Evolutionary conservation across 92 coral and sea anemone genomes (phyloP), one percentile per base, ranked within the genome.

Genomic region (Blastomussa wellsi): DNA sequence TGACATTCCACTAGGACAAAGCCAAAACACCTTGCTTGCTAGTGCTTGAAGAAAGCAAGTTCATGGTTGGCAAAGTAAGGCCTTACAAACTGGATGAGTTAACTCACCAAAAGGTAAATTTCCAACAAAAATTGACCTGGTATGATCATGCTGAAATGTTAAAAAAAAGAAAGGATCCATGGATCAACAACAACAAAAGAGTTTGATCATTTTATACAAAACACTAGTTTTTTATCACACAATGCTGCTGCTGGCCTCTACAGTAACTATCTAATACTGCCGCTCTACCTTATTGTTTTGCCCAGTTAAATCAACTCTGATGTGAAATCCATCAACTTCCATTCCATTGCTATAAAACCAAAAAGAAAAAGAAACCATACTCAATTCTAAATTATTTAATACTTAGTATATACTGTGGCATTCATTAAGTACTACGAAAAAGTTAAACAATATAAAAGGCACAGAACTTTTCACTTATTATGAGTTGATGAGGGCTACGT

Each of bases 81-180:
- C n/a, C n/a, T n/a, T n/a, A n/a, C n/a, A n/a, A 32, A 17, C 5
- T 55, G 44, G 33, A 20, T 65, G 31, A 55, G 62, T 9, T 37
- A 5, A 90, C 98, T 91, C 71, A 96, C 99, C 94, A 91, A 97
- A 97, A n/a, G 91, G 93, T 29, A 97, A 92, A 88, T 97, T 94
- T 75, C 99, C 98, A 33, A 97, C 95, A 90, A 94, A 94, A 35
- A 97, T 79, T 72, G 99, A 94, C 76, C 93, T 90, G 37, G 79
- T 86, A 81, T 96, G 99, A 84, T 96, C 98, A 86, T 94, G 95
- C 96, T 93, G 84, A 7, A 82, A 35, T 0, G n/a, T n/a, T 32
- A 78, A n/a, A 59, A 24, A 78, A 39, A 62, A 77, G 49, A 47
- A 35, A 64, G 66, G 11, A 39, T 15, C 52, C 41, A 35, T 85